A percentile compares a stretch with the other conserved stretches of the same genome.
Conservation (phyloP, 2,797 vertebrate genomes). For the Squalus acanthias region DNA sequence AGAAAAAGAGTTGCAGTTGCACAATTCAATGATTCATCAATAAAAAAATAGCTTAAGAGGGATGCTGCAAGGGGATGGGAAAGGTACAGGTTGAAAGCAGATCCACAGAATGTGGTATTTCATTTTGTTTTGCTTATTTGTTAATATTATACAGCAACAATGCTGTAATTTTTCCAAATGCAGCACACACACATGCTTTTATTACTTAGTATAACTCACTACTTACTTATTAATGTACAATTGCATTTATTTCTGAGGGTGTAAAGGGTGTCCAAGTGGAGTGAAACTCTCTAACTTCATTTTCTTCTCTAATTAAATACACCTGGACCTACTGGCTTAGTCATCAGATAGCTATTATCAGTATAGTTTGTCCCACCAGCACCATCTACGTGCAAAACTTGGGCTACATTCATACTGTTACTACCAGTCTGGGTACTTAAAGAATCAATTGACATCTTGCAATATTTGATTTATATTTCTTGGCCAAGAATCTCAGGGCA, state of each 20-base stretch:
- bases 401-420: not conserved
- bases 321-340: not conserved
- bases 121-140: not conserved
- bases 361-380: not conserved
- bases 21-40: not conserved
- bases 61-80: not conserved
- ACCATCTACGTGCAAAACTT: not conserved
- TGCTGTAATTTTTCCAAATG: not conserved
- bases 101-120: not conserved
- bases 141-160: not conserved
- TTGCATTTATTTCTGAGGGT: not conserved
- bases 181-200: not conserved
- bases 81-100: not conserved
- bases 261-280: not conserved
- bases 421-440: not conserved
- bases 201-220: not conserved
- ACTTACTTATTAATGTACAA: not conserved
- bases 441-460: not conserved
- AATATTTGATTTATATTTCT: too few species aligned
- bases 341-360: not conserved
- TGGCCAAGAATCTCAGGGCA: too few species aligned
- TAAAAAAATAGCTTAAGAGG: not conserved
- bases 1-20: not conserved
- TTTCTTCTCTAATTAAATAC: not conserved
- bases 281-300: not conserved